Evolutionary conservation across 2,113 vertebrate genomes (phyloP).

Genomic region (Dermatemys mawii): DNA sequence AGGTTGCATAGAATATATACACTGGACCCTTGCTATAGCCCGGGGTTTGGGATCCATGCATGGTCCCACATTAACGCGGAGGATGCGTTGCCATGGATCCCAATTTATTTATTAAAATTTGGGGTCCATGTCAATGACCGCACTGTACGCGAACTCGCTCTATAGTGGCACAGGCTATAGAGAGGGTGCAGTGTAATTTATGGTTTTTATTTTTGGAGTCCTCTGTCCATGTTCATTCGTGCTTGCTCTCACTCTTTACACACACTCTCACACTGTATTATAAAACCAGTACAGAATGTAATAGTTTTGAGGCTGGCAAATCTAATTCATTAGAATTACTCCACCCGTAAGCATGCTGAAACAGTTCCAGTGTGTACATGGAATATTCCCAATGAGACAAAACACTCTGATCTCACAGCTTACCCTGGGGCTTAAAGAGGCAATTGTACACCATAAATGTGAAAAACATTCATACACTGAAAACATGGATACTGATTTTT

Average conservation of each 20-base stretch:
- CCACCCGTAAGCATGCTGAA: neutral
- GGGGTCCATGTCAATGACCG: too few species aligned
- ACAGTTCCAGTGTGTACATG: neutral
- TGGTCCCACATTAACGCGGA: too few species aligned
- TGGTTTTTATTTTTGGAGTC: neutral
- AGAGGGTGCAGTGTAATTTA: too few species aligned
- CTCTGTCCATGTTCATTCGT: neutral
- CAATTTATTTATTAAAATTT: too few species aligned
- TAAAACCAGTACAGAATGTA: neutral
- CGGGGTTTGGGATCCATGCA: too few species aligned
- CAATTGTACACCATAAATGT: neutral
- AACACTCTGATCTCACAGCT: neutral
- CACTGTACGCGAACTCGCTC: too few species aligned
- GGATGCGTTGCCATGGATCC: too few species aligned
- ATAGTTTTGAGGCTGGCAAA: neutral
- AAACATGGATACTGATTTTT: neutral
- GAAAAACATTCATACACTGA: neutral
- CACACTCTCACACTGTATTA: neutral
- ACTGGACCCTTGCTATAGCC: too few species aligned
- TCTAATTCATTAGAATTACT: neutral
- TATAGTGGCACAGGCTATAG: too few species aligned
- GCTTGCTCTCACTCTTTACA: too few species aligned
- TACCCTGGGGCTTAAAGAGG: neutral
- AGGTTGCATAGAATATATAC: neutral
- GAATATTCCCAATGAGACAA: neutral